These are phyloP conservation scores for Elmis aenea DNA, from an alignment of 2,888 invertebrate species.

Conservation along the genomic window DNA sequence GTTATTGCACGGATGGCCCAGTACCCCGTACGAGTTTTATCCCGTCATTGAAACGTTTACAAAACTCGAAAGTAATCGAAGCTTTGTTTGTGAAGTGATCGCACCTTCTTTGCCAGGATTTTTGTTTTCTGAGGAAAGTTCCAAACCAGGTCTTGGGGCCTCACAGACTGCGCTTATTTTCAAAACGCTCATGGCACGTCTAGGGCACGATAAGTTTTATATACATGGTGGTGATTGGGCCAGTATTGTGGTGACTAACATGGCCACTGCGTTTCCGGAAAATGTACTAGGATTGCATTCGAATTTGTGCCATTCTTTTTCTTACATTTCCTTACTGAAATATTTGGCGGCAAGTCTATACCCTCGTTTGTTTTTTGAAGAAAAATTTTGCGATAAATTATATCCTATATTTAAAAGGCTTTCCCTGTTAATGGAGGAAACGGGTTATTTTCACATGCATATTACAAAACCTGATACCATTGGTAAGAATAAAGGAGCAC, in stretches of 20 bases:
- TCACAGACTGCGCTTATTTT: constrained; percentile 56
- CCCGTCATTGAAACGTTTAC: constrained; percentile 62
- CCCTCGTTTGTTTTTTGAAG: constrained; percentile 41
- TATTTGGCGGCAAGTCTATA: constrained; percentile 42
- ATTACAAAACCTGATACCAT: constrained; percentile 85
- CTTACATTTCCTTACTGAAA: constrained; percentile 2
- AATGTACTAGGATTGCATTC: constrained; percentile 55
- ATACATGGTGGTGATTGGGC: constrained; percentile 85
- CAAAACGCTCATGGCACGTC: constrained; percentile 63
- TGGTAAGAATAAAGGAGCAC: constrained; percentile 59
- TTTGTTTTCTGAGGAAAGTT: constrained; percentile 48
- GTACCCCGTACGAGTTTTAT: constrained; percentile 77
- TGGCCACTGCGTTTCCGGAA: constrained; percentile 61
- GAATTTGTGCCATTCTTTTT: constrained; percentile 45
- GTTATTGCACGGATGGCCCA: constrained; percentile 87
- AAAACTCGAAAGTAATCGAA: constrained; percentile 47
- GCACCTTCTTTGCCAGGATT: constrained; percentile 52
- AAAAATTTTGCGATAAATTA: constrained; percentile 47
- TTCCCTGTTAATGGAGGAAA: constrained; percentile 49
- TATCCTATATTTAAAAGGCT: constrained; percentile 48
- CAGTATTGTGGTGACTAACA: constrained; percentile 53
- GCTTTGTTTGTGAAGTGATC: constrained; percentile 62
- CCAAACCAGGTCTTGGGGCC: constrained; percentile 56
- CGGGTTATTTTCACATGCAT: constrained; percentile 70
- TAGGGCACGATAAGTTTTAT: constrained; percentile 64